Evolutionary conservation across 2,888 invertebrate genomes (phyloP).

Genomic region (Eupithecia inturbata): DNA sequence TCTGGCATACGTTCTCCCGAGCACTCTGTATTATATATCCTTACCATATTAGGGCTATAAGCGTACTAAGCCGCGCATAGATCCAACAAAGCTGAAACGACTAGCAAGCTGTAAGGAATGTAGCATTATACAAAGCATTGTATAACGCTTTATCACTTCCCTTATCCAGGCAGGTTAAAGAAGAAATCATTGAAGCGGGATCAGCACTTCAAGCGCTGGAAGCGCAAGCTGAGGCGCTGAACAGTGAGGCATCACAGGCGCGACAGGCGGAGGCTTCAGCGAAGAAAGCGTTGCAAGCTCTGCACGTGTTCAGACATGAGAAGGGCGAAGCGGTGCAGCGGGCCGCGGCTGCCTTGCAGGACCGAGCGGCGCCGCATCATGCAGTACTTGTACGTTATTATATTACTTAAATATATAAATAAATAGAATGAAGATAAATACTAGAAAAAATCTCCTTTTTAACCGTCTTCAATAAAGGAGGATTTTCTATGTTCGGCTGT

Average conservation of each 20-base stretch:
- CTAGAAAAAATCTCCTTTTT: not conserved
- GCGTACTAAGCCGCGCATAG: not conserved
- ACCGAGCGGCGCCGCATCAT: constrained; percentile 63
- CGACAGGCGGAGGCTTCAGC: constrained; percentile 65
- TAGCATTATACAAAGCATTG: too few relatives aligned
- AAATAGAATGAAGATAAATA: not conserved
- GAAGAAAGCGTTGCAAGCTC: constrained; percentile 62
- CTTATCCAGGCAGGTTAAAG: constrained; percentile 30
- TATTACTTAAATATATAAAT: constrained; percentile 22
- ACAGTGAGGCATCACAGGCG: constrained; percentile 62
- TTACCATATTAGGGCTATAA: not conserved
- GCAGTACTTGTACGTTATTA: constrained; percentile 61
- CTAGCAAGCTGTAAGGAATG: too few relatives aligned
- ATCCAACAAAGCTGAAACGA: not conserved
- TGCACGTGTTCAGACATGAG: constrained; percentile 60
- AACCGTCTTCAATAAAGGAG: too few relatives aligned
- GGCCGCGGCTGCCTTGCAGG: constrained; percentile 59
- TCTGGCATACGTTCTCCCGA: not conserved
- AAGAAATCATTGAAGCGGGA: constrained; percentile 71
- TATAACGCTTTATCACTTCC: not conserved
- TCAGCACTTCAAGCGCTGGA: constrained; percentile 54
- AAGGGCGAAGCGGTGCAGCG: constrained; percentile 59
- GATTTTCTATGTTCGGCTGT: too few relatives aligned
- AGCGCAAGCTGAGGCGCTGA: constrained; percentile 63
- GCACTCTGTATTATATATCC: not conserved